A percentile compares a stretch with the other conserved stretches of the same genome.
Conservation (phyloP, 2,797 vertebrate genomes). For the Furcifer pardalis region DNA sequence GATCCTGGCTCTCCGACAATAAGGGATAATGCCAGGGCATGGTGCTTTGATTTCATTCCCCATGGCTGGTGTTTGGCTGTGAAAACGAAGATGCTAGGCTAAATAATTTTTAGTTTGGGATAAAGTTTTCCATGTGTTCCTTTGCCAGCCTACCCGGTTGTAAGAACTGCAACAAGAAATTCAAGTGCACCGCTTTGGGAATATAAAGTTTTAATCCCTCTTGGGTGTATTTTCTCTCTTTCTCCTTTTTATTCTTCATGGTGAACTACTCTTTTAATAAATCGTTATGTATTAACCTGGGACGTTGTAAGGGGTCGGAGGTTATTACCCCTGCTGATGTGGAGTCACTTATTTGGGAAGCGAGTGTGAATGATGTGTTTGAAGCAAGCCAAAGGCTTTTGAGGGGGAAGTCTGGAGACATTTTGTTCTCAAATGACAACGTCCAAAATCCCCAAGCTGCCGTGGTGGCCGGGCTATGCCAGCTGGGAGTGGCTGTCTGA, state of each 20-base stretch:
- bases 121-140: background rate
- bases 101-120: background rate
- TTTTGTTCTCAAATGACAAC: too few species aligned
- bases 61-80: too few species aligned
- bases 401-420: background rate
- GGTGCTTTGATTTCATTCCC: too few species aligned
- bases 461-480: background rate
- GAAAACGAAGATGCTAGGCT: too few species aligned
- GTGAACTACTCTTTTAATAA: too few species aligned
- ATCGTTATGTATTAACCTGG: background rate
- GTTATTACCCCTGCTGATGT: background rate
- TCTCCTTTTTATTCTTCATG: too few species aligned
- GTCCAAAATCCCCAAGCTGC: too few species aligned
- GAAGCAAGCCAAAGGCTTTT: background rate
- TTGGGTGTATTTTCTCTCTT: background rate
- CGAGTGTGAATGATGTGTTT: background rate
- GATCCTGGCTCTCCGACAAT: too few species aligned
- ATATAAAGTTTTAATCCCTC: background rate
- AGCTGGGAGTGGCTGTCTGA: background rate
- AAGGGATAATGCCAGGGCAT: too few species aligned
- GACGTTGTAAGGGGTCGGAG: background rate
- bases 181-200: background rate
- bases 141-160: background rate
- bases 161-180: background rate
- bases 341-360: background rate